A percentile compares a stretch with the other conserved stretches of the same genome.
These are phyloP conservation scores for Sinocyclocheilus maitianheensis DNA, from an alignment of 2,113 vertebrate species.

Conservation along the genomic window DNA sequence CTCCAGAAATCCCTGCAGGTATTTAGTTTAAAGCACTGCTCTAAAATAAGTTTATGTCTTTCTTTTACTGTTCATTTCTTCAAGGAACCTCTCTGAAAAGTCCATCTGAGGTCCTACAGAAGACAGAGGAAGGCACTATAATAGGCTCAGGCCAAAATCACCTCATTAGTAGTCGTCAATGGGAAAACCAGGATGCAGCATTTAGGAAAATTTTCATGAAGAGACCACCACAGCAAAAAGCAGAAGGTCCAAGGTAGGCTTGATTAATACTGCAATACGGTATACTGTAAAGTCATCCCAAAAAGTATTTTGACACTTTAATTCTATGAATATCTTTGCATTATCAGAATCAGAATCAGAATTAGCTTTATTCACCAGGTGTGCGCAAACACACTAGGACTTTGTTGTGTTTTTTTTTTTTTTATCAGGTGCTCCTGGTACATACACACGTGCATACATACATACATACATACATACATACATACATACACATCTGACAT, in stretches of 20 bases:
- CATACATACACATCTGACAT: no score
- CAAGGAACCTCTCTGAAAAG: slow-evolving; percentile 32
- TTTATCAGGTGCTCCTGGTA: no score
- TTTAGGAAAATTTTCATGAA: slow-evolving; percentile 19
- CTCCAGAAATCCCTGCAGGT: slow-evolving; percentile 32
- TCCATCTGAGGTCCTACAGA: slow-evolving; percentile 20
- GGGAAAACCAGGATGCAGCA: slow-evolving; percentile 20
- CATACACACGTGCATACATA: no score
- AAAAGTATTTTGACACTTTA: neutral
- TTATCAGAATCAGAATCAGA: neutral
- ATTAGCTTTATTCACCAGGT: no score
- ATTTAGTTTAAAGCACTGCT: neutral
- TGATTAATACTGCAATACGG: neutral
- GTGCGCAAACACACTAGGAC: no score
- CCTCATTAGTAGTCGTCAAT: slow-evolving; percentile 5
- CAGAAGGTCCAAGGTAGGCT: neutral
- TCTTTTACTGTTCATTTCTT: neutral
- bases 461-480: no score
- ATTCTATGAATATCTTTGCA: neutral
- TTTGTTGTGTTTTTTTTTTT: no score
- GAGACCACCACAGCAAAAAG: slow-evolving; percentile 3
- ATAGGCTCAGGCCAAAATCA: slow-evolving; percentile 41
- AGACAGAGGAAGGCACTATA: slow-evolving; percentile 13
- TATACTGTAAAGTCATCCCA: neutral
- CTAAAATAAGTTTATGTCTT: neutral